phyloP scores from a whole-genome alignment of 2,888 invertebrate species.

The Luffia ferchaultella region DNA sequence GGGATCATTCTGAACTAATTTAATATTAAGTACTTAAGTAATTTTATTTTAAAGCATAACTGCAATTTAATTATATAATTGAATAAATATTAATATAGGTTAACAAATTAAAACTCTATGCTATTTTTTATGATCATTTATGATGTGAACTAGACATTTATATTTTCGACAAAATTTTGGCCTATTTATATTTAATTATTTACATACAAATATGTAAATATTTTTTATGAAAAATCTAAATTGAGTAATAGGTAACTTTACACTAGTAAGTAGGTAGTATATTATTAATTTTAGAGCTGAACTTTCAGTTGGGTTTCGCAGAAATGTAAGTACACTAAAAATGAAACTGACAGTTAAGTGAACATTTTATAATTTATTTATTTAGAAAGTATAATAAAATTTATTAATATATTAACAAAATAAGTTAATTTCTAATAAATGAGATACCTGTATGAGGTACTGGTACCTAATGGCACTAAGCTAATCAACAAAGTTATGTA shows the following conservation, averaged over 20 bases:
- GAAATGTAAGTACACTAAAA: slow-evolving; percentile 35
- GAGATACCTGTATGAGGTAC: too few relatives aligned
- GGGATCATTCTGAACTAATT: slow-evolving; percentile 50
- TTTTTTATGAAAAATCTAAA: background rate
- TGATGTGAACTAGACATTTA: too few relatives aligned
- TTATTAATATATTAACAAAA: slow-evolving; percentile 1
- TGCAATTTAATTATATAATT: slow-evolving; percentile 11
- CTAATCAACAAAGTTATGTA: too few relatives aligned
- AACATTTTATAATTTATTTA: too few relatives aligned
- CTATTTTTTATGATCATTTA: too few relatives aligned
- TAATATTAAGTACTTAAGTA: background rate
- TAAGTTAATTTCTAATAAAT: slow-evolving; percentile 1
- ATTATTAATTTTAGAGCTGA: slow-evolving; percentile 33
- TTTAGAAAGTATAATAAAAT: background rate
- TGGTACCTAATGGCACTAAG: too few relatives aligned
- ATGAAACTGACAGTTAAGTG: slow-evolving; percentile 1
- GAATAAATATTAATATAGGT: slow-evolving; percentile 2
- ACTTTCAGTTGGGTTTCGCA: slow-evolving; percentile 66
- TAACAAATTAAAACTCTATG: slow-evolving; percentile 3
- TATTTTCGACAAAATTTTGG: too few relatives aligned
- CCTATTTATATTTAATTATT: background rate
- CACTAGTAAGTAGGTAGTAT: too few relatives aligned
- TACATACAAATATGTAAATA: background rate
- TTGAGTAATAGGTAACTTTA: background rate
- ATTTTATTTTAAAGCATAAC: too few relatives aligned